Conservation (phyloP, 2,888 invertebrate genomes). For the Teleogryllus oceanicus region DNA sequence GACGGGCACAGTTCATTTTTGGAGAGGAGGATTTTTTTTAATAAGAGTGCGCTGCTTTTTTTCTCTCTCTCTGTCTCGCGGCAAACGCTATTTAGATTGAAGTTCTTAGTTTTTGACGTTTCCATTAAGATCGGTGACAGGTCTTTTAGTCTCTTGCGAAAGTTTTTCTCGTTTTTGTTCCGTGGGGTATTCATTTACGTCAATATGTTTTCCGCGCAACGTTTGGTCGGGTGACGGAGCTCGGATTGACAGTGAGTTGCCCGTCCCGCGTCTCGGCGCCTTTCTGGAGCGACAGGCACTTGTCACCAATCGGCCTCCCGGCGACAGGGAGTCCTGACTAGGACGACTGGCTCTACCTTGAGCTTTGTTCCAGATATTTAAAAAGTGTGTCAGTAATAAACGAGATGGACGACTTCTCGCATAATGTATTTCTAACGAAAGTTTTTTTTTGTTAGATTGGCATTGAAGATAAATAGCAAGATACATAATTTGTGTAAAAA, state of each 20-base stretch:
- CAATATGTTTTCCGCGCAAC: background rate
- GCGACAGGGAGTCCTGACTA: too few relatives aligned
- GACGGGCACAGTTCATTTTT: background rate
- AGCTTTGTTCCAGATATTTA: too few relatives aligned
- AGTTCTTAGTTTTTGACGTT: slow-evolving; percentile 30
- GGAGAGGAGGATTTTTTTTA: background rate
- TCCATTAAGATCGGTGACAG: slow-evolving; percentile 29
- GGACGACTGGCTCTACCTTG: too few relatives aligned
- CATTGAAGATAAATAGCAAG: too few relatives aligned
- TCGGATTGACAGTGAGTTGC: background rate
- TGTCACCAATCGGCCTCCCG: too few relatives aligned
- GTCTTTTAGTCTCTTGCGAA: slow-evolving; percentile 24
- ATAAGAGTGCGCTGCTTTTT: background rate
- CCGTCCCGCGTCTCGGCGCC: background rate
- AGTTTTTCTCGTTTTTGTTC: background rate
- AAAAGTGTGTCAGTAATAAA: too few relatives aligned
- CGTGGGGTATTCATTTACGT: slow-evolving; percentile 18
- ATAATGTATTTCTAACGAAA: too few relatives aligned
- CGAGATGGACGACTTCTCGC: too few relatives aligned
- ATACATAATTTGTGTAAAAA: too few relatives aligned
- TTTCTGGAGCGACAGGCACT: too few relatives aligned
- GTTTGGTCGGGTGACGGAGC: background rate
- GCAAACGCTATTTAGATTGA: slow-evolving; percentile 26
- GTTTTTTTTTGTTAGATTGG: too few relatives aligned
- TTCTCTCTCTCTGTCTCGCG: slow-evolving; percentile 22